Conservation (phyloP, 2,113 vertebrate genomes). For the Aythya baeri region DNA sequence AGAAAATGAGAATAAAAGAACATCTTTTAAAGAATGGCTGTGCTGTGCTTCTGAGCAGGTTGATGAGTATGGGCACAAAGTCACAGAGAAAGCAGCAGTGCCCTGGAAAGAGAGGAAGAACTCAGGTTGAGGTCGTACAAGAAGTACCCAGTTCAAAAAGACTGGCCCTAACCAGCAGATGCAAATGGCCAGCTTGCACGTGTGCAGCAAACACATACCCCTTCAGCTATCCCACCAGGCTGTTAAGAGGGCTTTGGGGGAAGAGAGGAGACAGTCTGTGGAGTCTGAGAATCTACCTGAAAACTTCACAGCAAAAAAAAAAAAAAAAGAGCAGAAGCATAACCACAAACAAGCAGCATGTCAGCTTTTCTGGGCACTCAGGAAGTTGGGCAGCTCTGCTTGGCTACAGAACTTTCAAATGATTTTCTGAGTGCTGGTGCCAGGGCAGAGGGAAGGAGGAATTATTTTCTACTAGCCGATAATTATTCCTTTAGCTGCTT, state of each 20-base stretch:
- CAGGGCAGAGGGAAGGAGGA: not conserved
- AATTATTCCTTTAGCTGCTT: not conserved
- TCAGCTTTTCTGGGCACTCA: not conserved
- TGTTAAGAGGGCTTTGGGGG: not conserved
- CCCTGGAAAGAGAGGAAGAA: not conserved
- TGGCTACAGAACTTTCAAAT: not conserved
- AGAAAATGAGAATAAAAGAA: not conserved
- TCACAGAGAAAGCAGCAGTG: not conserved
- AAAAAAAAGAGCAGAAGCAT: not conserved
- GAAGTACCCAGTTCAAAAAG: not conserved
- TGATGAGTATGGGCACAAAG: not conserved
- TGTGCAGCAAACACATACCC: not conserved
- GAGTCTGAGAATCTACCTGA: not conserved
- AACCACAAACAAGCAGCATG: not conserved
- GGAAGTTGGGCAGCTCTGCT: not conserved
- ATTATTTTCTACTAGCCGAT: not conserved
- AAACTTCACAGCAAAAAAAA: too few relatives aligned
- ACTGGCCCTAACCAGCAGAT: not conserved
- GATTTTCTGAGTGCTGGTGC: not conserved
- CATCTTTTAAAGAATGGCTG: not conserved
- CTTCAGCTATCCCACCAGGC: not conserved
- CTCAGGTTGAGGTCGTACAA: too few relatives aligned
- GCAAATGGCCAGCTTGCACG: fast-evolving
- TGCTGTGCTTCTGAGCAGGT: not conserved
- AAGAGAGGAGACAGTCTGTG: not conserved